Evolutionary conservation across 2,797 vertebrate species (phyloP).

Genomic region (Sylvilagus floridanus): DNA sequence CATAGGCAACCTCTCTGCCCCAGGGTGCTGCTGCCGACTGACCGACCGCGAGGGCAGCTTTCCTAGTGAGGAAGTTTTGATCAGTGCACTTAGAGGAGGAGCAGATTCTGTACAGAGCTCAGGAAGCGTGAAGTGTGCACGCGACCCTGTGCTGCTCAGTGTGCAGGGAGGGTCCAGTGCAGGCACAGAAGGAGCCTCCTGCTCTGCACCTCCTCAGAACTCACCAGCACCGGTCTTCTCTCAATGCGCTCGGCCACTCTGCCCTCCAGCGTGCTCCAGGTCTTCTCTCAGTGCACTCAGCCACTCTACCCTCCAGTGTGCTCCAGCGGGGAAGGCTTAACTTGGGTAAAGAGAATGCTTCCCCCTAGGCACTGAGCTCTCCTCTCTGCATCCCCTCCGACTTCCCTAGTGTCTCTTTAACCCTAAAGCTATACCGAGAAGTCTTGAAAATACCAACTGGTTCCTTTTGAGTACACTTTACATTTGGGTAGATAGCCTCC

Average conservation of each 20-base stretch:
- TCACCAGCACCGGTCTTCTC: not conserved
- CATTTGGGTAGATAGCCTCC: not conserved
- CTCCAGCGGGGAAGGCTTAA: not conserved
- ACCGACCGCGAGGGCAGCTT: not conserved
- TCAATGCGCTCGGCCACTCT: not conserved
- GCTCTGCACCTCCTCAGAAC: no score
- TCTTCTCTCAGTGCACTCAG: not conserved
- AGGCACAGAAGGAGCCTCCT: not conserved
- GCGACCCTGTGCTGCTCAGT: not conserved
- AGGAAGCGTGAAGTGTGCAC: not conserved
- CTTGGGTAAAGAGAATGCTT: not conserved
- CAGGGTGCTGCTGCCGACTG: not conserved
- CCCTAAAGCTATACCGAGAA: not conserved
- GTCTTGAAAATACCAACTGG: not conserved
- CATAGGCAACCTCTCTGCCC: not conserved
- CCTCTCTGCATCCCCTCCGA: not conserved
- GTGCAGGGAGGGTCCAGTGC: not conserved
- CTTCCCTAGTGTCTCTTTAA: not conserved
- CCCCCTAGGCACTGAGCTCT: not conserved
- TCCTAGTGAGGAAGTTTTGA: not conserved
- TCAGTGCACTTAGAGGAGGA: not conserved
- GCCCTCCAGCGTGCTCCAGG: no score
- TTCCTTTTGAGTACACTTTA: not conserved
- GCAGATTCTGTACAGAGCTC: not conserved
- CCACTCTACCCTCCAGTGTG: not conserved